phyloP scores from a whole-genome alignment of 2,113 vertebrate species.

The Phrynosoma platyrhinos region DNA sequence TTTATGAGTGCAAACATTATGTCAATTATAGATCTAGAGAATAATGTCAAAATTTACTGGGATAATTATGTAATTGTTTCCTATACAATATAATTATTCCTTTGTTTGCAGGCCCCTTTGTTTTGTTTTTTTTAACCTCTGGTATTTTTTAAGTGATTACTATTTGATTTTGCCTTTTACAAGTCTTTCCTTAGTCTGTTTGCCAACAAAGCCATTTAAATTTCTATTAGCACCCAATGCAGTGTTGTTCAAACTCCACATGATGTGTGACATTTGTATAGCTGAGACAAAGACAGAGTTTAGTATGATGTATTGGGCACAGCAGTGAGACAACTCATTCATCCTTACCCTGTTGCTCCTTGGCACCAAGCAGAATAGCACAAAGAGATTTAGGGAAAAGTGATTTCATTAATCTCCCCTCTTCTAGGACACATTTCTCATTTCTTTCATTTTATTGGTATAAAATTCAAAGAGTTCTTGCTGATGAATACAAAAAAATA shows the following conservation, averaged over 20 bases:
- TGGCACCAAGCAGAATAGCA: not conserved
- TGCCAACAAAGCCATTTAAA: slow-evolving; percentile 3
- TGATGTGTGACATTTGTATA: not conserved
- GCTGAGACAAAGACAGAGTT: not conserved
- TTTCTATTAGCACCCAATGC: not conserved
- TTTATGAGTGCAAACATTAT: accelerated
- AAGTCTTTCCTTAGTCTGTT: not conserved
- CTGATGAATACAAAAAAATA: not conserved
- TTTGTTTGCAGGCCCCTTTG: not conserved
- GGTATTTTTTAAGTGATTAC: not conserved
- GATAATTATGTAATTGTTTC: not conserved
- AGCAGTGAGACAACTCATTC: not conserved
- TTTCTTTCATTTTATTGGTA: not conserved
- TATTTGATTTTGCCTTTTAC: not conserved
- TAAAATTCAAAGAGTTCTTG: not conserved
- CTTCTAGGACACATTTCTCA: not conserved
- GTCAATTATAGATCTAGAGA: not conserved
- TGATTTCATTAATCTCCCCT: not conserved
- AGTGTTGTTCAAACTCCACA: not conserved
- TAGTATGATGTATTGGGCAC: not conserved
- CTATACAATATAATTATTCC: not conserved
- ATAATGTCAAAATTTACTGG: not conserved
- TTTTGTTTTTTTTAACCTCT: no score
- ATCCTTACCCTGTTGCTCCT: not conserved
- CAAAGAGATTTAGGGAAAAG: not conserved